Evolutionary conservation across 1,140 invertebrate species (phyloP), one percentile per base, ranked within the genome.

Genomic region (Caenorhabditis tropicalis): DNA sequence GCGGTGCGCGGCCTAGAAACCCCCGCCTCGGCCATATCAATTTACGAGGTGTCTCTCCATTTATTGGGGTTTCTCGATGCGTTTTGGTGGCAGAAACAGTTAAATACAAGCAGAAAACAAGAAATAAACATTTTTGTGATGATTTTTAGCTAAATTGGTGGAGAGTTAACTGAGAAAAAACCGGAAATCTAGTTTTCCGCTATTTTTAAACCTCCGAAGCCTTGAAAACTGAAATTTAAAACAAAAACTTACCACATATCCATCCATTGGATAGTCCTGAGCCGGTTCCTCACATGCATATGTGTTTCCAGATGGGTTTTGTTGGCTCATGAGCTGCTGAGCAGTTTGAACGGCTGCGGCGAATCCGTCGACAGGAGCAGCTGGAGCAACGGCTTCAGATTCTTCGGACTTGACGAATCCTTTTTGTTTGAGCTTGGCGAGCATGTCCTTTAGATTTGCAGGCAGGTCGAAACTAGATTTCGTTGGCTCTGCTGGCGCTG

Each of bases 171-270:
- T n/a, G n/a, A n/a, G n/a, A n/a, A n/a, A n/a, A n/a, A n/a, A n/a
- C n/a, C n/a, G n/a, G n/a, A n/a, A n/a, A n/a, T n/a, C n/a, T n/a
- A n/a, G n/a, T n/a, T n/a, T n/a, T n/a, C n/a, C n/a, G n/a, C n/a
- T n/a, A n/a, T n/a, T n/a, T n/a, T n/a, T n/a, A n/a, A n/a, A n/a
- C n/a, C n/a, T n/a, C n/a, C n/a, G n/a, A n/a, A n/a, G n/a, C n/a
- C n/a, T n/a, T n/a, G n/a, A n/a, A n/a, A n/a, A n/a, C n/a, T n/a
- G n/a, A n/a, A n/a, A n/a, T n/a, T n/a, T n/a, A n/a, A n/a, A n/a
- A n/a, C n/a, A n/a, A n/a, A n/a, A n/a, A 65, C 58, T 36, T 27
- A 70, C 60, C 10, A 70, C 33, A 39, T 70, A 70, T 19, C 60
- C 60, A n/a, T 70, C 60, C 60, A 70, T 70, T n/a, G 16, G 31